These are phyloP conservation scores for Trematomus bernacchii DNA, from an alignment of 2,797 vertebrate species.

Conservation along the genomic window DNA sequence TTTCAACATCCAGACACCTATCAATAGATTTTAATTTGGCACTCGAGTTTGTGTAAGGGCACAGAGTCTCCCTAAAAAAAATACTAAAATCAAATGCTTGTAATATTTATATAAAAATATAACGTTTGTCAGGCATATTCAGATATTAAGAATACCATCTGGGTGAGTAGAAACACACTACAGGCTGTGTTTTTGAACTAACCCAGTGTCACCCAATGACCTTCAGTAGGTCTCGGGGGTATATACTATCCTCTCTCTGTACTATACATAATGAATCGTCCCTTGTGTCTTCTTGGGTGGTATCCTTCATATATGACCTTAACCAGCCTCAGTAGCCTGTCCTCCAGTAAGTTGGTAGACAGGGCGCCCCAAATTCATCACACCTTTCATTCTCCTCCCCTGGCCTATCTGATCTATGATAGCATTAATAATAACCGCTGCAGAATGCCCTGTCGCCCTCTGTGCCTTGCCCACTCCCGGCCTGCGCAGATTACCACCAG, in stretches of 20 bases:
- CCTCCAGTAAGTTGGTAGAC: conserved; percentile 70
- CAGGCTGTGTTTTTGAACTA: conserved; percentile 41
- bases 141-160: background rate
- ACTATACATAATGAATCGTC: conserved; percentile 68
- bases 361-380: conserved; percentile 80
- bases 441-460: conserved; percentile 73
- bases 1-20: conserved; percentile 32
- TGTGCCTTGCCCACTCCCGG: conserved; percentile 69
- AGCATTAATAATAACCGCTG: conserved; percentile 84
- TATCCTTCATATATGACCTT: conserved; percentile 79
- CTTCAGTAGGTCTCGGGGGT: conserved; percentile 57
- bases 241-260: conserved; percentile 38
- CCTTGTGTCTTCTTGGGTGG: conserved; percentile 61
- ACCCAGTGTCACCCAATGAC: conserved; percentile 41
- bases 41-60: conserved; percentile 20
- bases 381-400: conserved; percentile 75
- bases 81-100: background rate
- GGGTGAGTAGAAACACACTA: conserved; percentile 5
- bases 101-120: background rate
- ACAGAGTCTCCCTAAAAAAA: conserved; percentile 12
- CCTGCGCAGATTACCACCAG: conserved; percentile 79
- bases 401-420: conserved; percentile 86
- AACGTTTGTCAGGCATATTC: background rate
- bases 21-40: conserved; percentile 5
- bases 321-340: conserved; percentile 65